A percentile compares a stretch with the other conserved stretches of the same genome.
These are phyloP conservation scores for Trinorchestia longiramus DNA, from an alignment of 1,140 invertebrate genomes.

Conservation along the genomic window DNA sequence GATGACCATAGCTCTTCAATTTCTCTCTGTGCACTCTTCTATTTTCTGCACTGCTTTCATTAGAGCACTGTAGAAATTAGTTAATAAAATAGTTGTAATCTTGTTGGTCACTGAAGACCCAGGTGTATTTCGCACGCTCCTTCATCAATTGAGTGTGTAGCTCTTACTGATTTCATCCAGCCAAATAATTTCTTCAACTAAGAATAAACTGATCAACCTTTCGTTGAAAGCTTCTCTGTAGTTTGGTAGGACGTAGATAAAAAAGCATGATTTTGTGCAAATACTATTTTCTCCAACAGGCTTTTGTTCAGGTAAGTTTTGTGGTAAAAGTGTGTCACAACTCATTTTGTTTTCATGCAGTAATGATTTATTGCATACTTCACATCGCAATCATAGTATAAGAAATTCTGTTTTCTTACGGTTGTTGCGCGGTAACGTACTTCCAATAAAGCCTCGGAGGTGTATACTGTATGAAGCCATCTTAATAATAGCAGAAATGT, in stretches of 20 bases:
- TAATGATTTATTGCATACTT: neutral
- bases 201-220: neutral
- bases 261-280: neutral
- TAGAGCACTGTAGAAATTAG: constrained; percentile 10
- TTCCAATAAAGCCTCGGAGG: neutral
- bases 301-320: neutral
- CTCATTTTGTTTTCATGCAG: neutral
- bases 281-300: neutral
- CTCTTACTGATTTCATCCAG: neutral
- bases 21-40: neutral
- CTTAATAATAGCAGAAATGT: neutral
- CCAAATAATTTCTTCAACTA: neutral
- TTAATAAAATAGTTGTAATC: neutral
- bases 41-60: neutral
- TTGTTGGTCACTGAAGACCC: neutral
- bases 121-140: neutral
- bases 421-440: neutral
- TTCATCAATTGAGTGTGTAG: neutral
- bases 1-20: neutral
- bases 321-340: neutral
- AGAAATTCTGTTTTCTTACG: neutral
- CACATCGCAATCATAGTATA: neutral
- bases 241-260: neutral
- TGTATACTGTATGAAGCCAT: neutral
- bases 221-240: neutral